Evolutionary conservation across 2,113 vertebrate species (phyloP), one percentile per base, ranked within the genome.

Genomic region (Amia ocellicauda): DNA sequence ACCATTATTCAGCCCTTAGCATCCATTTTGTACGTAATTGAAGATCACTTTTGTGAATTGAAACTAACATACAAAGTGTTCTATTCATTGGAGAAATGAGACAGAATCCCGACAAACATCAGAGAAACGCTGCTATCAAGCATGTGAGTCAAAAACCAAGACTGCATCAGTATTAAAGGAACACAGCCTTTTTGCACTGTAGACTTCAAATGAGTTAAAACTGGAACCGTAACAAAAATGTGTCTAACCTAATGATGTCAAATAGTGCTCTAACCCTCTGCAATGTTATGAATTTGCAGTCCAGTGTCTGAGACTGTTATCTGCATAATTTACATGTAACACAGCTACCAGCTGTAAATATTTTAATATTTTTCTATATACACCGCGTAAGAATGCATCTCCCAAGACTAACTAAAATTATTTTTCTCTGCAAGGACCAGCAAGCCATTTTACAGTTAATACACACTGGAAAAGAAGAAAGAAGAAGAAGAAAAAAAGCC

Each of bases 161-260:
- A 82, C 63, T 14, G 26, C 76, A 70, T 72, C 65, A 55, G 62
- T 75, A 78, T 79, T 85, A 67, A 68, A 68, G 67, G 82, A 85
- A 86, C 67, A 62, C 79, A 13, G 10, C 45, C 14, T 17, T 16
- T 17, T 19, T n/a, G 45, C 16, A 17, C 14, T 19, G 45, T 17
- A 47, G 16, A 47, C 13, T 17, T 47, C 45, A 83, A 81, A 84
- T 71, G 58, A 69, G 73, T 82, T 74, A 72, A 80, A 82, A 85
- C 80, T 88, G 81, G 79, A 88, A 83, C 76, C 71, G 66, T 84
- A 82, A 84, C 82, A 89, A 86, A 85, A 86, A 86, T 80, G 74
- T 83, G 80, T 82, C 80, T 63, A 54, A 76, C 76, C 78, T 85
- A 85, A 85, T 85, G 84, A 87, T 84, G 79, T 85, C 77, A 86